These are phyloP conservation scores for Cervus canadensis DNA, from an alignment of 2,113 vertebrate genomes.

Conservation along the genomic window DNA sequence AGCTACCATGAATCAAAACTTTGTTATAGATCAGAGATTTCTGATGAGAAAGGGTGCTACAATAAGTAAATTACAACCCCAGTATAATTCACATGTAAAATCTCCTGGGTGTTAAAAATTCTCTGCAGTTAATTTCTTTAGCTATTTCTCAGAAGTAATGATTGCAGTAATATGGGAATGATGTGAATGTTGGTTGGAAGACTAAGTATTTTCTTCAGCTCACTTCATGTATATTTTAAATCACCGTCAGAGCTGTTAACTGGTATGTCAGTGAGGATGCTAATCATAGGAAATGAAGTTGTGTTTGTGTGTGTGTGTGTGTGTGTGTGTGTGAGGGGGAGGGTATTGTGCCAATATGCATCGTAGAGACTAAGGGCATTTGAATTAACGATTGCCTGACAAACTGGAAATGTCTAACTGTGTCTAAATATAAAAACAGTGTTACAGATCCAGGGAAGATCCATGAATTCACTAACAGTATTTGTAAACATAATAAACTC, in stretches of 20 bases:
- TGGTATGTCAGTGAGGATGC: neutral
- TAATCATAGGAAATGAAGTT: neutral
- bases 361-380: neutral
- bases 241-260: neutral
- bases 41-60: neutral
- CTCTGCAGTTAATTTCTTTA: neutral
- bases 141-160: neutral
- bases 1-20: conserved; percentile 39
- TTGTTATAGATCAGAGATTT: conserved; percentile 16
- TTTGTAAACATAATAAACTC: neutral
- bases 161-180: neutral
- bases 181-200: neutral
- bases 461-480: neutral
- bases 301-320: neutral
- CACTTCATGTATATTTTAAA: neutral
- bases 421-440: neutral
- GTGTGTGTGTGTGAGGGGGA: neutral
- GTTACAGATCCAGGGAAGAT: neutral
- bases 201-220: neutral
- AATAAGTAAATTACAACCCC: neutral
- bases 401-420: neutral
- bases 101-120: neutral
- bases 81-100: neutral
- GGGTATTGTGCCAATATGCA: neutral
- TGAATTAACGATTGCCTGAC: neutral